Evolutionary conservation across 2,888 invertebrate genomes (phyloP).

Genomic region (Tineola bisselliella): DNA sequence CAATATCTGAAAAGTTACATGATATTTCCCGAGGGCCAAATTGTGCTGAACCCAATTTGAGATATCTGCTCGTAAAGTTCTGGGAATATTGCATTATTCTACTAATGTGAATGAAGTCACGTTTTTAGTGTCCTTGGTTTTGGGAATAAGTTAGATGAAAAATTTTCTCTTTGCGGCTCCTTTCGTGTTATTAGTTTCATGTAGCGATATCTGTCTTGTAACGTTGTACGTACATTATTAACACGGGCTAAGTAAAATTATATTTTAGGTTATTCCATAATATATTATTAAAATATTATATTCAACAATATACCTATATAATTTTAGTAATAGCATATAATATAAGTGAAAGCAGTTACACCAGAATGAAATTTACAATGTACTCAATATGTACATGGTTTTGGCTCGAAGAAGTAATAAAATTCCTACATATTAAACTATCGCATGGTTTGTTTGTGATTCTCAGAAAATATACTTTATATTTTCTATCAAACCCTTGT

Average conservation of each 20-base stretch:
- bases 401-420: constrained; percentile 45
- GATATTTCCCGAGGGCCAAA: constrained; percentile 12
- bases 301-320: too few species aligned
- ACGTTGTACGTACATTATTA: background rate
- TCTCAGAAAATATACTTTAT: constrained; percentile 18
- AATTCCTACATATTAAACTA: constrained; percentile 36
- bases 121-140: background rate
- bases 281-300: too few species aligned
- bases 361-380: constrained; percentile 36
- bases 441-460: constrained; percentile 28
- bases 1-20: constrained; percentile 12
- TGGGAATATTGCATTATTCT: constrained; percentile 10
- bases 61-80: constrained; percentile 12
- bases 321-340: too few species aligned
- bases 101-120: constrained; percentile 10
- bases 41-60: constrained; percentile 12
- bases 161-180: background rate
- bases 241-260: background rate
- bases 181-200: background rate
- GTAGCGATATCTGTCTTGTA: background rate
- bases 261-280: background rate
- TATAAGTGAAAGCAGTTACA: too few species aligned
- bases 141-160: constrained; percentile 4
- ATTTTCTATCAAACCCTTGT: constrained; percentile 13
- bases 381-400: constrained; percentile 24